phyloP scores from a whole-genome alignment of 2,113 vertebrate species.

The Strix uralensis region DNA sequence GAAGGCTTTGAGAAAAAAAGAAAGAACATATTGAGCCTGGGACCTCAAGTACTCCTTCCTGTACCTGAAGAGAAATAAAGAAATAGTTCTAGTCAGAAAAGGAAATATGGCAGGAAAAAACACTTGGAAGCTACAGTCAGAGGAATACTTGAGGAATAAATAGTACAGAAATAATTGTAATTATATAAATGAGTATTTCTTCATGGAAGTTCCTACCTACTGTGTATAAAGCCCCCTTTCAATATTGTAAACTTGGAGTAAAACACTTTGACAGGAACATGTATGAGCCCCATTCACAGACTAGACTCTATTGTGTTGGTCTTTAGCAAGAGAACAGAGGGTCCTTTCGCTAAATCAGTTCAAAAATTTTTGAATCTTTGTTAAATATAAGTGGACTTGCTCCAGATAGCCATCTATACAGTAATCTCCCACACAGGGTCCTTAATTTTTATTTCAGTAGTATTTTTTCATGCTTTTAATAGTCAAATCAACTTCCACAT shows the following conservation, averaged over 20 bases:
- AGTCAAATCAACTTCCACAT: not conserved
- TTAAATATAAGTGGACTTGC: not conserved
- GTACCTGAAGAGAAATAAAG: conserved; percentile 26
- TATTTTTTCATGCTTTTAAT: not conserved
- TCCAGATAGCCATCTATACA: not conserved
- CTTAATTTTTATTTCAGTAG: not conserved
- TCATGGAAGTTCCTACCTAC: not conserved
- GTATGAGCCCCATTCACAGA: not conserved
- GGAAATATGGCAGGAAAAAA: conserved; percentile 50
- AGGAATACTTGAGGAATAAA: conserved; percentile 11
- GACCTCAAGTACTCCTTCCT: conserved; percentile 47
- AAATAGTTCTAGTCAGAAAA: not conserved
- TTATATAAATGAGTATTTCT: not conserved
- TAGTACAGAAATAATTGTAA: conserved; percentile 1
- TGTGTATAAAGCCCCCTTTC: not conserved
- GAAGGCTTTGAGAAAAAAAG: conserved; percentile 36
- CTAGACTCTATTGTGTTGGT: no score
- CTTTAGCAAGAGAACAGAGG: not conserved
- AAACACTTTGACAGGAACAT: not conserved
- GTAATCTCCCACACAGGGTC: not conserved
- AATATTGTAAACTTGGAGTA: not conserved
- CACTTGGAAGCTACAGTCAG: not conserved
- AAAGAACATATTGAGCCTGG: not conserved
- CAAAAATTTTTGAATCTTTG: not conserved
- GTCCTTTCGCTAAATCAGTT: not conserved